A percentile compares a stretch with the other conserved stretches of the same genome.
phyloP scores from a whole-genome alignment of 2,113 vertebrate genomes.

The Uropsilus gracilis region DNA sequence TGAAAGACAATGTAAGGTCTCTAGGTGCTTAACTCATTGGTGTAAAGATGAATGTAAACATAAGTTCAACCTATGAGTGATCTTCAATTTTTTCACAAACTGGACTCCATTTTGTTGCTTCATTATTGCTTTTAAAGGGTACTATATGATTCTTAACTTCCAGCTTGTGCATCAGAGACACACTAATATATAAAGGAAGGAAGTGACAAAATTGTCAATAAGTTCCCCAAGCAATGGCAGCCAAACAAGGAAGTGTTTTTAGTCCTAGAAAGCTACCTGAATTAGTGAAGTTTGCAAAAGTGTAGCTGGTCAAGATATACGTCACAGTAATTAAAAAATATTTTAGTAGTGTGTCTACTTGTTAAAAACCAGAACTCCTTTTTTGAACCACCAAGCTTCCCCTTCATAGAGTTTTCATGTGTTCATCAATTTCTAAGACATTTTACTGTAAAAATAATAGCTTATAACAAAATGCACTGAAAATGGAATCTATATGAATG shows the following conservation, averaged over 20 bases:
- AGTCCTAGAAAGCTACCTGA: neutral
- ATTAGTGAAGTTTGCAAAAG: neutral
- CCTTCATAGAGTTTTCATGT: neutral
- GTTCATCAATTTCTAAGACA: constrained; percentile 39
- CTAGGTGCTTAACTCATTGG: fast-evolving
- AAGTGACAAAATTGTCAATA: neutral
- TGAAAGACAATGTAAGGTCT: too few species aligned
- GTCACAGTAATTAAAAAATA: neutral
- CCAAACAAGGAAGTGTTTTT: neutral
- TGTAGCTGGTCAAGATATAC: neutral
- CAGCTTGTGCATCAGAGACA: neutral
- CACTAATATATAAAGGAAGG: neutral
- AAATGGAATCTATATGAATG: neutral
- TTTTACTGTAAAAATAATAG: neutral
- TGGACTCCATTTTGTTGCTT: neutral
- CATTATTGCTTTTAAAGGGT: neutral
- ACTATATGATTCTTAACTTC: neutral
- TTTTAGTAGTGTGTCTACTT: neutral
- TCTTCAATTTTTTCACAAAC: neutral
- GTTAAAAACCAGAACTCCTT: constrained; percentile 27
- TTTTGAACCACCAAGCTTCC: neutral
- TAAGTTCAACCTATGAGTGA: neutral
- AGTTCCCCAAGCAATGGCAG: neutral
- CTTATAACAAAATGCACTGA: neutral
- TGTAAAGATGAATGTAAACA: neutral